These are phyloP conservation scores for Rhagoletis pomonella DNA, from an alignment of 1,140 invertebrate genomes.

Conservation along the genomic window DNA sequence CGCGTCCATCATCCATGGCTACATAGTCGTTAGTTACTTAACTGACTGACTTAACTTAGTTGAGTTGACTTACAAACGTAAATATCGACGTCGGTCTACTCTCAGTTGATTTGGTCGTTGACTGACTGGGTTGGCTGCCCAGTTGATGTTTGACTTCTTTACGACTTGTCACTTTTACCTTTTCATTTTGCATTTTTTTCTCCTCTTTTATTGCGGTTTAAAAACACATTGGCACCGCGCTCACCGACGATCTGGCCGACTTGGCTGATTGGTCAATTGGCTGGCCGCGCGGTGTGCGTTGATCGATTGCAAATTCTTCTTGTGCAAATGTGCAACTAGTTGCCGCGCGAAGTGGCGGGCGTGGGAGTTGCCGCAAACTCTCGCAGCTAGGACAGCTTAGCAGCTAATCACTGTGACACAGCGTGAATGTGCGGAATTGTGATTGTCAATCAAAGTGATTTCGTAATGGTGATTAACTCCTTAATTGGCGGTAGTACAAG, in stretches of 20 bases:
- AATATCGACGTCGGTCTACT: too few species aligned
- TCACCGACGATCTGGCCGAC: too few species aligned
- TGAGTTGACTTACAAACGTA: not conserved
- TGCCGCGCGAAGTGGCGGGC: not conserved
- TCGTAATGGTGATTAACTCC: not conserved
- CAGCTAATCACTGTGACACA: conserved; percentile 23
- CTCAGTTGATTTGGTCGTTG: conserved; percentile 8
- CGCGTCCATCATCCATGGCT: not conserved
- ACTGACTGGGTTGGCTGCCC: not conserved
- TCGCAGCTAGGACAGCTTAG: not conserved
- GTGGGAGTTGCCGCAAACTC: conserved; percentile 7
- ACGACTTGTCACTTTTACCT: conserved; percentile 26
- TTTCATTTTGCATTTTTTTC: conserved; percentile 27
- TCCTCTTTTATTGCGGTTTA: not conserved
- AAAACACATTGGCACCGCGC: not conserved
- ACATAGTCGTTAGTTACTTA: not conserved
- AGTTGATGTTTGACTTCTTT: conserved; percentile 46
- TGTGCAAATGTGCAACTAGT: conserved; percentile 26
- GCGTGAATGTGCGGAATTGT: not conserved
- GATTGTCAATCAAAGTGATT: conserved; percentile 40
- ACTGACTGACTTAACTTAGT: not conserved
- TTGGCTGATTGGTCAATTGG: not conserved
- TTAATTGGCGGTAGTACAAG: not conserved
- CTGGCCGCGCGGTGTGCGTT: not conserved
- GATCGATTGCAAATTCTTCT: conserved; percentile 30